phyloP scores from a whole-genome alignment of 1,140 invertebrate species.

The Paraescarpia echinospica region DNA sequence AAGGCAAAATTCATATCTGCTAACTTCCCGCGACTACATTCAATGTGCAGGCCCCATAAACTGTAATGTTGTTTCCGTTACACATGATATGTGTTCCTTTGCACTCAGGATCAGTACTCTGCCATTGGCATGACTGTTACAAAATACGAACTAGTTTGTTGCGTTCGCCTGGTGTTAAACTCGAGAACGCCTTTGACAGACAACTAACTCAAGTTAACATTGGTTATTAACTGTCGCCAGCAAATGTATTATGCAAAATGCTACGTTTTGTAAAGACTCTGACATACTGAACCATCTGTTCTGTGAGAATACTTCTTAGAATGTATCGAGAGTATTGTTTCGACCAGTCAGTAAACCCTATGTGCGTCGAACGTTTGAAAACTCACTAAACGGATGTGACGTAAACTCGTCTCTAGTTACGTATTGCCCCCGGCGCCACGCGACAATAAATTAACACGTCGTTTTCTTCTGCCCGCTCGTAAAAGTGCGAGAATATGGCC shows the following conservation, averaged over 20 bases:
- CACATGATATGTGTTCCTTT: too few relatives aligned
- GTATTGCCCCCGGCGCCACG: neutral
- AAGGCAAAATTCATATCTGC: neutral
- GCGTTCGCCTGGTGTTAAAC: neutral
- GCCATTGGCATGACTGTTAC: too few relatives aligned
- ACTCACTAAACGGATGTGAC: neutral
- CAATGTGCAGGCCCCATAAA: too few relatives aligned
- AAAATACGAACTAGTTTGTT: neutral
- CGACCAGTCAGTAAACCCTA: neutral
- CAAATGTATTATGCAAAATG: neutral
- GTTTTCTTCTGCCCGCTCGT: neutral
- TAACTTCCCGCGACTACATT: neutral
- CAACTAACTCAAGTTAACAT: neutral
- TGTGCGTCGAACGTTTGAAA: neutral
- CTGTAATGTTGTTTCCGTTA: too few relatives aligned
- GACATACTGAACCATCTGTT: neutral
- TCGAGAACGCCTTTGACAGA: neutral
- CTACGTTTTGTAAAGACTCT: neutral
- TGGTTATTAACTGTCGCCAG: neutral
- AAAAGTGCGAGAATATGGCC: slow-evolving; percentile 4
- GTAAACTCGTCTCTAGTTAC: neutral
- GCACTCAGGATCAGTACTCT: too few relatives aligned
- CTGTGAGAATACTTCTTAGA: neutral
- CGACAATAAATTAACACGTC: neutral
- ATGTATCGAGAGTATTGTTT: neutral